Percentiles rank a stretch among this genome's conserved stretches.
Conservation (phyloP, 2,113 vertebrate species). For the Phocoena phocoena region DNA sequence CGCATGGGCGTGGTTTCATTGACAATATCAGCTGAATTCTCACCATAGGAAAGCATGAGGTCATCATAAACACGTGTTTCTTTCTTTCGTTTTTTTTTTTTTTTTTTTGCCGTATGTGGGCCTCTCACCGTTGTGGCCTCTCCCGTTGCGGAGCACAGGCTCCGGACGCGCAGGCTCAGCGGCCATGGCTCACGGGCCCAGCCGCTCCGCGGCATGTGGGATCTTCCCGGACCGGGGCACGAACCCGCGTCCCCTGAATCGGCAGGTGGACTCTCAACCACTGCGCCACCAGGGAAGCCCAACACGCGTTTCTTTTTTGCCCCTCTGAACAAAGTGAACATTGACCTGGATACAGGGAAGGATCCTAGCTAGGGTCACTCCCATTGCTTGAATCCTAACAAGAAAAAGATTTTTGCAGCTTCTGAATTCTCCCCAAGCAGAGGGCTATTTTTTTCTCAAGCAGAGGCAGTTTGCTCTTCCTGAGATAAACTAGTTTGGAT, state of each 20-base stretch:
- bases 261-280: no score
- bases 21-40: not conserved
- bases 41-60: not conserved
- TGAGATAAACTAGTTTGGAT: not conserved
- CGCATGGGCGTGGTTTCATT: not conserved
- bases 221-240: no score
- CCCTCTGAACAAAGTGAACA: not conserved
- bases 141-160: no score
- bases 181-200: no score
- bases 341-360: not conserved
- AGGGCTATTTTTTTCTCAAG: not conserved
- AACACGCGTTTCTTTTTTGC: not conserved
- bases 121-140: no score
- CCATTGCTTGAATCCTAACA: not conserved
- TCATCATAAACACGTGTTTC: rapidly evolving
- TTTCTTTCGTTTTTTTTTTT: not conserved
- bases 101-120: no score
- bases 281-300: no score
- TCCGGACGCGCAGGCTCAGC: no score
- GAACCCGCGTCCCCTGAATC: no score
- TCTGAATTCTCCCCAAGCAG: not conserved
- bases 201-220: no score
- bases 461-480: not conserved
- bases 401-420: not conserved
- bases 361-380: not conserved